These are phyloP conservation scores for Trissolcus basalis DNA, from an alignment of 1,140 invertebrate species.

Conservation along the genomic window DNA sequence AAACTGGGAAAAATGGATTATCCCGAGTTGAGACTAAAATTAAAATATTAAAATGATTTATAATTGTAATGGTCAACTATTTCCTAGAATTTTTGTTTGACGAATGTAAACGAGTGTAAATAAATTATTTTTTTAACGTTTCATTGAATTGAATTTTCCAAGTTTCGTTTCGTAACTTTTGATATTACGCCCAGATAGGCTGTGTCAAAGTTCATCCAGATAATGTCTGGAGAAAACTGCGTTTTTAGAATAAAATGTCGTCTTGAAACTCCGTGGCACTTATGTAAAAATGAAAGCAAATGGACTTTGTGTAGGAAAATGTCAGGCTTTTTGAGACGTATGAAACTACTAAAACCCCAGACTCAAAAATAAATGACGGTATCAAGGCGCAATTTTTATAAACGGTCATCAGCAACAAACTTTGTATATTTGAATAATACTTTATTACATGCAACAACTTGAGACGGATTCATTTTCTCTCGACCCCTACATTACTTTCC, in stretches of 20 bases:
- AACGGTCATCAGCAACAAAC: constrained; percentile 17
- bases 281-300: neutral
- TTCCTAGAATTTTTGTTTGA: too few species aligned
- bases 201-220: constrained; percentile 58
- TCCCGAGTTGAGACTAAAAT: too few species aligned
- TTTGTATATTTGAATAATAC: constrained; percentile 33
- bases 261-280: constrained; percentile 14
- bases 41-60: too few species aligned
- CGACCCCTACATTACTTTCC: too few species aligned
- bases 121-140: too few species aligned
- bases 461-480: constrained; percentile 39
- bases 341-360: neutral
- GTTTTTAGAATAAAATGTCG: constrained; percentile 33
- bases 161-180: too few species aligned
- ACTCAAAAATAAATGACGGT: neutral
- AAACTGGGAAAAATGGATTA: too few species aligned
- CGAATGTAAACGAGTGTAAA: too few species aligned
- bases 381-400: neutral
- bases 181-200: constrained; percentile 52
- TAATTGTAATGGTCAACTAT: too few species aligned
- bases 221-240: constrained; percentile 29
- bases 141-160: too few species aligned
- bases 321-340: neutral
- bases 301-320: neutral
- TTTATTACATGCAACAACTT: neutral